Evolutionary conservation across 1,140 invertebrate species (phyloP), one percentile per base, ranked within the genome.

Genomic region (Bombus impatiens): DNA sequence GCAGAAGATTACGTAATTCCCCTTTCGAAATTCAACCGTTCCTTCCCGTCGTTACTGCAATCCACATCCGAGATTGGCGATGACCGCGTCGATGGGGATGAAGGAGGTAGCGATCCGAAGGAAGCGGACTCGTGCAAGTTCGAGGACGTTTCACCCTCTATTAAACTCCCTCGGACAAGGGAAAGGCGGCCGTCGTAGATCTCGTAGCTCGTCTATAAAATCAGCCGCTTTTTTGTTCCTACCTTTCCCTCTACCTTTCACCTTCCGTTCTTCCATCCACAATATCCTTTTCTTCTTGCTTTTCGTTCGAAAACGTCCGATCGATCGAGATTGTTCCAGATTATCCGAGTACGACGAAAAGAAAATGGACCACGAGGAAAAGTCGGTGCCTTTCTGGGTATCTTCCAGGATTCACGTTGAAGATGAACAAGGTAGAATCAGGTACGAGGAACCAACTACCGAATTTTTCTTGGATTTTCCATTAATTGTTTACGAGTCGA

Each of bases 91-190:
- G 89, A 82, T 44, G 86, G 81, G 89, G 84, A 84, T 79, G 84
- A 70, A 86, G 78, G 35, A 86, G 79, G 40, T 76, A 81, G 78
- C 87, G 84, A 89, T 84, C 81, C 84, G 78, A 68, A 81, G 82
- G 88, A 87, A 86, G 79, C 80, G 72, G 89, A 87, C 78, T 78
- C 86, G 86, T 82, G 90, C 89, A 92, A 93, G 89, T 88, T 90
- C 91, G 91, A 93, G 93, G 92, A 92, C 88, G 93, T 95, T 95
- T 95, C 94, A 95, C 94, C 94, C 95, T 95, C 94, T 95, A 95
- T 95, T 95, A 95, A 95, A 94, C 93, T 93, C 92, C 93, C 93
- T 92, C 90, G 92, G 92, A 95, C 94, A 95, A 93, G 94, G 92
- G 93, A 95, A 95, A 95, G 94, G 94, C 94, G 94, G 94, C 92